Evolutionary conservation across 2,113 vertebrate genomes (phyloP), one percentile per base, ranked within the genome.

Genomic region (Poicephalus meyeri): DNA sequence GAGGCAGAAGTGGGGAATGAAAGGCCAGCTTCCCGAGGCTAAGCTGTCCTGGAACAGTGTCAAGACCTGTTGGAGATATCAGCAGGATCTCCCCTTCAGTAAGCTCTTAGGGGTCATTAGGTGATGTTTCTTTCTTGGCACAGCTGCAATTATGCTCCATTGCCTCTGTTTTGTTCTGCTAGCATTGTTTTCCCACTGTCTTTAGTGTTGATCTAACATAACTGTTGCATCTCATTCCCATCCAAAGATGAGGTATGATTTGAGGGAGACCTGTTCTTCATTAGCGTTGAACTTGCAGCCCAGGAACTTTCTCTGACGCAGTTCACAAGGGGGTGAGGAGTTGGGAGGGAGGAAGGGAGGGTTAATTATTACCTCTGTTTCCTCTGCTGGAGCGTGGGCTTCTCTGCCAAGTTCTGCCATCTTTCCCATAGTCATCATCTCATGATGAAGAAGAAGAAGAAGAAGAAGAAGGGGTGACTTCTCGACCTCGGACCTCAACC

Each of bases 251-350:
- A 97, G 74, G 58, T 84, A 94, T 73, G 82, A 68, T 72, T 13
- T 69, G 70, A 85, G 39, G 60, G 50, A 95, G 95, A 94, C 89
- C 97, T 98, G 98, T 70, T 98, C 98, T 96, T 94, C 95, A 97
- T 98, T 98, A 98, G 93, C 33, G 4, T 52, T 96, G 90, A 95
- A 91, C 95, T 94, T 88, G 89, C 77, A 93, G 87, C 94, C 52
- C 28, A 66, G 79, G 91, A 96, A 91, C 96, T 95, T 96, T 97
- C 94, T 88, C n/a, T 88, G 95, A 68, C 4, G 11, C 55, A 72
- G 97, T 92, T 98, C 97, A 97, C 61, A 23, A 81, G 61, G 71
- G 93, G 92, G 94, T 60, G 82, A 98, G 92, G 85, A 56, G 88
- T 82, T 83, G 58, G 49, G 14, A 85, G 63, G 69, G 73, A 82